Percentiles rank a stretch among this genome's conserved stretches.
phyloP scores from a whole-genome alignment of 2,888 invertebrate genomes.

The Caenorhabditis sulstoni region DNA sequence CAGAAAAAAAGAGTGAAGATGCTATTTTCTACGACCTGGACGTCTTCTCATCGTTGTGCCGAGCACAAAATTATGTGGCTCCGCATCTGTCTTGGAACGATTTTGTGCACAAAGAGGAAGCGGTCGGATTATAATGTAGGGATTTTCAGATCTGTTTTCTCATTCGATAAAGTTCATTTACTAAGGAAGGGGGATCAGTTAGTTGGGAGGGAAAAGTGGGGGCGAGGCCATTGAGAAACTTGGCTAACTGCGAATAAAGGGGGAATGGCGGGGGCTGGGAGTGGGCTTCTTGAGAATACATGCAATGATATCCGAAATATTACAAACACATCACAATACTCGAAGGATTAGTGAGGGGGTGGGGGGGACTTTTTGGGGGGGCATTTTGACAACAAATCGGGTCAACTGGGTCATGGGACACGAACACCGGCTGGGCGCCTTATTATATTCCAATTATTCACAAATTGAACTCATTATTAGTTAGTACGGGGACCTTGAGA shows the following conservation, averaged over 20 bases:
- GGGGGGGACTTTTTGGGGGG: not conserved
- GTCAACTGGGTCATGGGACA: conserved; percentile 14
- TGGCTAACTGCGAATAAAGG: too few species aligned
- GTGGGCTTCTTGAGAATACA: conserved; percentile 25
- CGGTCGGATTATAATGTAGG: too few species aligned
- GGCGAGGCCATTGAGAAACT: not conserved
- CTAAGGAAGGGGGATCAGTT: conserved; percentile 17
- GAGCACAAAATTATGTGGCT: not conserved
- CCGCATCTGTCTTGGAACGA: too few species aligned
- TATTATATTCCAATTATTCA: conserved; percentile 47
- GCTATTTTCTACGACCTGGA: too few species aligned
- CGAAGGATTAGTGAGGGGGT: conserved; percentile 26
- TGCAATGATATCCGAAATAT: conserved; percentile 56
- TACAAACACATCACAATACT: conserved; percentile 41
- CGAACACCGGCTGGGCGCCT: conserved; percentile 27
- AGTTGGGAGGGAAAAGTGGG: conserved; percentile 7
- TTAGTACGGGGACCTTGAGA: conserved; percentile 35
- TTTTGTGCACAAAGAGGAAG: too few species aligned
- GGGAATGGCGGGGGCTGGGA: not conserved
- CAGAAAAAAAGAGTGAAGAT: too few species aligned
- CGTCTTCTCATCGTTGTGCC: too few species aligned
- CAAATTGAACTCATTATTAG: conserved; percentile 50
- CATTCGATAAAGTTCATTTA: conserved; percentile 49
- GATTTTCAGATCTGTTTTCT: not conserved
- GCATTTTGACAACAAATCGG: conserved; percentile 8